phyloP scores from a whole-genome alignment of 1,140 invertebrate species.

The Pogonomyrmex californicus region DNA sequence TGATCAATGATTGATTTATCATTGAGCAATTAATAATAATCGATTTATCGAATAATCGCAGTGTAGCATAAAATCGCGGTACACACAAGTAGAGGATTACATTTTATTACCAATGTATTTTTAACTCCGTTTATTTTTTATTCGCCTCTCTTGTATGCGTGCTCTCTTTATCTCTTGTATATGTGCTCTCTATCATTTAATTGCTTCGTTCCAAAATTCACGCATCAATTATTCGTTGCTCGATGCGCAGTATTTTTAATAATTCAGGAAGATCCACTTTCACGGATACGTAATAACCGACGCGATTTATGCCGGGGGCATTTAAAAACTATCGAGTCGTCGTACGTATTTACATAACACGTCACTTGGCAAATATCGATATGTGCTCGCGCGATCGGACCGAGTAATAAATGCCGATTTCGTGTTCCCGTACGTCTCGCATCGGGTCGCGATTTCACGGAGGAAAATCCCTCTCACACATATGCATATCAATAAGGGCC shows the following conservation, averaged over 20 bases:
- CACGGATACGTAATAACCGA: conserved; percentile 18
- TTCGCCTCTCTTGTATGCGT: conserved; percentile 12
- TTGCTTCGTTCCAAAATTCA: conserved; percentile 75
- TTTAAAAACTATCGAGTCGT: conserved; percentile 14
- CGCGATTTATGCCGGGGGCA: neutral
- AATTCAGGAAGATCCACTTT: conserved; percentile 36
- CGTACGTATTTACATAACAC: neutral
- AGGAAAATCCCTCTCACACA: conserved; percentile 15
- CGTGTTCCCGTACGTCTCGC: conserved; percentile 1
- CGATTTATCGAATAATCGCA: conserved; percentile 24
- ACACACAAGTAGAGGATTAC: neutral
- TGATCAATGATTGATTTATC: neutral
- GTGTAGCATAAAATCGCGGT: conserved; percentile 25
- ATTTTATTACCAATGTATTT: conserved; percentile 51
- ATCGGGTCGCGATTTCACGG: neutral
- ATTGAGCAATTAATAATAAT: no score
- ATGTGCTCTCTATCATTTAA: conserved; percentile 69
- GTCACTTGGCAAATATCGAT: neutral
- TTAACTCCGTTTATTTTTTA: conserved; percentile 51
- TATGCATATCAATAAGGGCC: conserved; percentile 53
- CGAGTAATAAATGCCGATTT: neutral
- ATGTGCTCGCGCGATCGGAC: neutral
- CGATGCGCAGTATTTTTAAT: conserved; percentile 37
- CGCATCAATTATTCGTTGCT: conserved; percentile 66
- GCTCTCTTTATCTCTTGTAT: conserved; percentile 59